Evolutionary conservation across 2,113 vertebrate species (phyloP).

Genomic region (Phylloscopus whistleri): DNA sequence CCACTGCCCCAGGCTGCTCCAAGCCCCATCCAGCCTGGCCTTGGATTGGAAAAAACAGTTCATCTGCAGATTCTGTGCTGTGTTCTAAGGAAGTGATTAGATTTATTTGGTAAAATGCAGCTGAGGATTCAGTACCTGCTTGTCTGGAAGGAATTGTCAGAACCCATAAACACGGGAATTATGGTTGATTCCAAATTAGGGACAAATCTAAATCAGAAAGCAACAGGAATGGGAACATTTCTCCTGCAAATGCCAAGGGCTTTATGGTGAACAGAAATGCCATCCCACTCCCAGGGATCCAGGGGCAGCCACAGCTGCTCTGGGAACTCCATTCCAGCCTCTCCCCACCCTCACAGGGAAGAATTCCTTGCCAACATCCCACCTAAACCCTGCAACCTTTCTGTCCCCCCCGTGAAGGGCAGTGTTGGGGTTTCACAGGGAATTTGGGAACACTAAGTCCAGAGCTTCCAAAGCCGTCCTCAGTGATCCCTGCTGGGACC

Average conservation of each 20-base stretch:
- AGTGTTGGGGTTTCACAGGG: background rate
- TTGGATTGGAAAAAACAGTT: too few relatives aligned
- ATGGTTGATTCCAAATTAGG: background rate
- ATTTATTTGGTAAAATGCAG: background rate
- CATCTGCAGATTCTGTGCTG: background rate
- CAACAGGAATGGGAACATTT: background rate
- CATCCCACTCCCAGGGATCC: background rate
- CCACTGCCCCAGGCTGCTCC: too few relatives aligned
- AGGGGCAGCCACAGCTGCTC: too few relatives aligned
- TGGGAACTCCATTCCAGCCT: too few relatives aligned
- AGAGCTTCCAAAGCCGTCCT: background rate
- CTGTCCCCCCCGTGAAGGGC: background rate
- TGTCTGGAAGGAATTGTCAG: background rate
- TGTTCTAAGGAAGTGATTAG: background rate
- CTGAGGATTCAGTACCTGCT: background rate
- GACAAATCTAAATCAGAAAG: background rate
- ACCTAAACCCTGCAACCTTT: background rate
- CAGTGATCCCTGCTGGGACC: background rate
- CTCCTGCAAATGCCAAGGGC: slow-evolving; percentile 8
- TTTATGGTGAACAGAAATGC: too few relatives aligned
- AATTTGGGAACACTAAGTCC: background rate
- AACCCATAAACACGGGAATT: background rate
- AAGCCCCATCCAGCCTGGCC: accelerated
- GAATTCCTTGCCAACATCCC: background rate
- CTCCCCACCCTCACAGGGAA: too few relatives aligned